Base-by-base conservation (phyloP, 1,140 invertebrate genomes). In the Hypothenemus hampei region DNA sequence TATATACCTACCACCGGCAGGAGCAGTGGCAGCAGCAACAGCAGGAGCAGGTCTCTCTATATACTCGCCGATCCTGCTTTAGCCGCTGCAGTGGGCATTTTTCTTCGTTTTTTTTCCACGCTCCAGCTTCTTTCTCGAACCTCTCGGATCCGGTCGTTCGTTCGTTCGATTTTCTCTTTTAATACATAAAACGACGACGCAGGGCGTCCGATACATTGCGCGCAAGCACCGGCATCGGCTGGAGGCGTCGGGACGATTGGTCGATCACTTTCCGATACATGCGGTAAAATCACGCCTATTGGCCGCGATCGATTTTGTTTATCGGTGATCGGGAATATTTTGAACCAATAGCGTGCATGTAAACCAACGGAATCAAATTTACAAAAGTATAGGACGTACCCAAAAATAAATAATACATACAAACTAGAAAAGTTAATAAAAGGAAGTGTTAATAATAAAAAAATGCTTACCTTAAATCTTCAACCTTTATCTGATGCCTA, bases 111-210 rank as follows among this genome's bases (percentile, higher is more conserved):
- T n/a, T n/a, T n/a, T n/a, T n/a, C n/a, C n/a, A n/a, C n/a, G n/a
- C n/a, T n/a, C n/a, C n/a, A n/a, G n/a, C n/a, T n/a, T n/a, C n/a
- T n/a, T n/a, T n/a, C n/a, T n/a, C n/a, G n/a, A n/a, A n/a, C n/a
- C n/a, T n/a, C n/a, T n/a, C n/a, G n/a, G n/a, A 31, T 35, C 50
- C 29, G 22, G 40, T n/a, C n/a, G 39, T 46, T 35, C 43, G 44
- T 55, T 47, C 52, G 52, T 55, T 55, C 52, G 52, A 55, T 55
- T 55, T 55, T 55, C 52, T 55, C 52, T 55, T n/a, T n/a, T n/a
- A n/a, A n/a, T n/a, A 55, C 40, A 55, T 23, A 47, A 47, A 55
- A 44, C 43, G 52, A 19, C 52, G 52, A 55, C 52, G 52, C 52
- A 47, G 52, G 44, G 43, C 44, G 52, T 46, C 52, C 41, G 52